A percentile compares a stretch with the other conserved stretches of the same genome.
Conservation (phyloP, 2,113 vertebrate genomes). For the Apeltes quadracus region DNA sequence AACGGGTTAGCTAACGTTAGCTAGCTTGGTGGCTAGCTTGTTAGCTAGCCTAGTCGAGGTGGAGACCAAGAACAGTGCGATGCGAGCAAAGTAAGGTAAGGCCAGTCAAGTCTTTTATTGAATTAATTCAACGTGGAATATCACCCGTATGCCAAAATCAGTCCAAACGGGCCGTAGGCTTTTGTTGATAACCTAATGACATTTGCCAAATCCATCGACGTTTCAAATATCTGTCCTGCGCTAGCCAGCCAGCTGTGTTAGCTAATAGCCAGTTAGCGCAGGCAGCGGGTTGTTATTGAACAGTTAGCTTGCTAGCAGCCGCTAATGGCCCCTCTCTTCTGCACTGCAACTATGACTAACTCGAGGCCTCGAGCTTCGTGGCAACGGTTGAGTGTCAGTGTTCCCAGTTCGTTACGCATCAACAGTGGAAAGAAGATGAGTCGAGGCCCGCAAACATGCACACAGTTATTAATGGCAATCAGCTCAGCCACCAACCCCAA, state of each 20-base stretch:
- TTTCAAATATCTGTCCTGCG: conserved; percentile 32
- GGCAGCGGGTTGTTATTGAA: conserved; percentile 52
- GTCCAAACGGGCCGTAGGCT: accelerated
- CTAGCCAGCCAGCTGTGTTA: conserved; percentile 57
- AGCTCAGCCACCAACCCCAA: background rate
- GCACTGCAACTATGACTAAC: conserved; percentile 10
- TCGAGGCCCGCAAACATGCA: background rate
- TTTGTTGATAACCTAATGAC: background rate
- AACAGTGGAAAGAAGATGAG: background rate
- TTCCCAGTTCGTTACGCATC: background rate
- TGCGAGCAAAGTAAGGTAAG: conserved; percentile 73
- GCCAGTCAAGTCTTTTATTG: background rate
- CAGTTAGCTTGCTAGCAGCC: conserved; percentile 40
- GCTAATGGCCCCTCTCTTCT: conserved; percentile 20
- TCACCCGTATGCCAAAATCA: no score
- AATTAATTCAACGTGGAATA: background rate
- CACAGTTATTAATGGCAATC: background rate
- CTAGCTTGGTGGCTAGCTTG: conserved; percentile 69
- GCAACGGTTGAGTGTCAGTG: background rate
- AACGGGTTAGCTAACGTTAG: conserved; percentile 71
- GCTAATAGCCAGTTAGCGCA: conserved; percentile 60
- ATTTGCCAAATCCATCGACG: conserved; percentile 54
- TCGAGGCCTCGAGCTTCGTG: conserved; percentile 32
- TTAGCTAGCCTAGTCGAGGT: conserved; percentile 63
- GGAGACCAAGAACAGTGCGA: conserved; percentile 60